These are phyloP conservation scores for Paramacrobiotus metropolitanus DNA, from an alignment of 1,140 invertebrate species.

Conservation along the genomic window DNA sequence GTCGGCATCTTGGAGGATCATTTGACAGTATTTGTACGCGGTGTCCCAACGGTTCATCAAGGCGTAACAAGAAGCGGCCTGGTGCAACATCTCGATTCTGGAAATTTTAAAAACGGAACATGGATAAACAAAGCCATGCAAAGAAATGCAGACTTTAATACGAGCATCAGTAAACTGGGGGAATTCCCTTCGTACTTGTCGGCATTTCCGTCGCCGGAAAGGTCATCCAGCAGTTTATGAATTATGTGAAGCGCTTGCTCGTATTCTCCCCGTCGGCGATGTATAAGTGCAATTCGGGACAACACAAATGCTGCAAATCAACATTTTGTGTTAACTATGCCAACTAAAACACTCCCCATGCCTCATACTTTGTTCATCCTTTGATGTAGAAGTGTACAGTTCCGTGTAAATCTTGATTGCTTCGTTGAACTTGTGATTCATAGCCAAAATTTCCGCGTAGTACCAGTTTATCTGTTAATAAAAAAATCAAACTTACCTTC, in stretches of 20 bases:
- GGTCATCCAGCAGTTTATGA: not conserved
- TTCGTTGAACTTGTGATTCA: not conserved
- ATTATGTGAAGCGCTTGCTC: not conserved
- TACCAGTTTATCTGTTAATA: not conserved
- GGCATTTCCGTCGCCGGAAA: not conserved
- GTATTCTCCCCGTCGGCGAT: not conserved
- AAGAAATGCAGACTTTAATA: no score
- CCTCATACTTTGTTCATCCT: not conserved
- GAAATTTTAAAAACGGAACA: not conserved
- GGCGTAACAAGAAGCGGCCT: not conserved
- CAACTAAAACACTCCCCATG: no score
- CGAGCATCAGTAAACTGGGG: no score
- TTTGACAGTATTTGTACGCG: constrained; percentile 1
- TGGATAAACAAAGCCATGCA: no score
- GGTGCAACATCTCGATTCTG: not conserved
- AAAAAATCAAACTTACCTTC: not conserved
- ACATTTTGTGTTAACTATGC: not conserved
- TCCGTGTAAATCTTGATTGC: not conserved
- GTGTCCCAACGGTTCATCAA: not conserved
- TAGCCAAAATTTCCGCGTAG: not conserved
- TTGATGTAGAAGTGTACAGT: not conserved
- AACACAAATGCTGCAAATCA: not conserved
- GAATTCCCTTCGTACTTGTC: not conserved
- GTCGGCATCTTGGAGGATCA: not conserved
- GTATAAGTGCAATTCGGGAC: not conserved